phyloP scores from a whole-genome alignment of 1,140 invertebrate species.

The Aradophagus sp. region DNA sequence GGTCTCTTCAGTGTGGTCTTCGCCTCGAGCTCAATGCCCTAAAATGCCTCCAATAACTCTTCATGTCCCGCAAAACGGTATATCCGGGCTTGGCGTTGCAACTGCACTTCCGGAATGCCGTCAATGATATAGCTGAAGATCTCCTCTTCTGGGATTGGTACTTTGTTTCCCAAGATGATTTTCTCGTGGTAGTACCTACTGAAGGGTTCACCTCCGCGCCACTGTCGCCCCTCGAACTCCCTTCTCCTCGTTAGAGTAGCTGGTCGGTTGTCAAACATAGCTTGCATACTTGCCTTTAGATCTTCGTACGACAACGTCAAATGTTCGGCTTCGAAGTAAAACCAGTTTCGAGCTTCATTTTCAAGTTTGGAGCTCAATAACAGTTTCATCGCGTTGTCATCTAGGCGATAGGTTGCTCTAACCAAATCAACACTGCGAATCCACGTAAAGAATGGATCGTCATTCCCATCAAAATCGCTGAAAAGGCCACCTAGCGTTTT shows the following conservation, averaged over 20 bases:
- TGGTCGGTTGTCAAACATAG: background rate
- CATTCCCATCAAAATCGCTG: background rate
- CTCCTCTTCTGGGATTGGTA: background rate
- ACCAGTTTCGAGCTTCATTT: slow-evolving; percentile 1
- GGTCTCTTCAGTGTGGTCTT: too few species aligned
- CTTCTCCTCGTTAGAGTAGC: background rate
- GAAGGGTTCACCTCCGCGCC: background rate
- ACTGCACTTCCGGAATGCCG: slow-evolving; percentile 1
- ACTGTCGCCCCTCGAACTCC: slow-evolving; percentile 1
- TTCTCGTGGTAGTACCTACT: slow-evolving; percentile 5
- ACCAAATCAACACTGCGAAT: background rate
- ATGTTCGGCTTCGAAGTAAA: slow-evolving; percentile 7
- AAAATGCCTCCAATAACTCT: background rate
- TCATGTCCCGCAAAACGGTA: background rate
- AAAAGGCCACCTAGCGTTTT: too few species aligned
- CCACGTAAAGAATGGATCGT: background rate
- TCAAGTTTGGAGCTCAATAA: background rate
- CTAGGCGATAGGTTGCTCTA: background rate
- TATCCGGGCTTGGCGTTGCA: background rate
- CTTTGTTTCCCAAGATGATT: background rate
- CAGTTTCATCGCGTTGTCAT: background rate
- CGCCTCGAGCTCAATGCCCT: background rate
- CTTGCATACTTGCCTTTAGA: background rate
- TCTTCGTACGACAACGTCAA: background rate
- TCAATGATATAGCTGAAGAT: background rate